Evolutionary conservation across 2,888 invertebrate species (phyloP), one percentile per base, ranked within the genome.

Genomic region (Patella pellucida): DNA sequence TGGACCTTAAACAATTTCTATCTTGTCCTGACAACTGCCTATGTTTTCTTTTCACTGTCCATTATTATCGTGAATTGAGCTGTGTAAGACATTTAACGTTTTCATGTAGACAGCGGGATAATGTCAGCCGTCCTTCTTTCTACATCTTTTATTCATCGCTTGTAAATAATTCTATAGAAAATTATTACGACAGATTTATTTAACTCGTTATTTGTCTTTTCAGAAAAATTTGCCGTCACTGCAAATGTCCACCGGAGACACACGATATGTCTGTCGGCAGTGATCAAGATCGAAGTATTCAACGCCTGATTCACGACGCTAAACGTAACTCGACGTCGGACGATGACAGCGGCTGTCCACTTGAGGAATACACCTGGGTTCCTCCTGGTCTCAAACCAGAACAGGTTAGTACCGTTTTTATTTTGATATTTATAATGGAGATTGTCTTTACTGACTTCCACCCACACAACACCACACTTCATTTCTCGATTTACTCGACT

Each of bases 351-450:
- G 98, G 99, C 14, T 99, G 98, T 91, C 98, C 98, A 31, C 92
- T 99, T 82, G 98, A 99, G 91, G 98, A 99, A 91, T 98, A 98
- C 91, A 97, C 97, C 2, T 99, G 98, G 98, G 96, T 98, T 80
- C 99, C 99, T 62, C 96, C 97, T 3, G 98, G 98, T 79, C 93
- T 98, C 19, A 94, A 97, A 90, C 97, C 98, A 1, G 98, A 98
- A 92, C 97, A 98, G 95, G 98, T 98, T 91, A 92, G 90, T 77
- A 11, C 12, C 0, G 23, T 3, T 56, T 12, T 62, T 23, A 11
- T n/a, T 62, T 11, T 9, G 9, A 9, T 41, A 1, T 9, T 9
- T 41, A 41, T 9, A 9, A 41, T 41, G 41, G 41, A 41, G 41
- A 7, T 41, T 41, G 41, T 9, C 9, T 9, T 9, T 9, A 41